Evolutionary conservation across 92 coral and sea anemone genomes (phyloP), one percentile per base, ranked within the genome.

Genomic region (Galaxea fascicularis): DNA sequence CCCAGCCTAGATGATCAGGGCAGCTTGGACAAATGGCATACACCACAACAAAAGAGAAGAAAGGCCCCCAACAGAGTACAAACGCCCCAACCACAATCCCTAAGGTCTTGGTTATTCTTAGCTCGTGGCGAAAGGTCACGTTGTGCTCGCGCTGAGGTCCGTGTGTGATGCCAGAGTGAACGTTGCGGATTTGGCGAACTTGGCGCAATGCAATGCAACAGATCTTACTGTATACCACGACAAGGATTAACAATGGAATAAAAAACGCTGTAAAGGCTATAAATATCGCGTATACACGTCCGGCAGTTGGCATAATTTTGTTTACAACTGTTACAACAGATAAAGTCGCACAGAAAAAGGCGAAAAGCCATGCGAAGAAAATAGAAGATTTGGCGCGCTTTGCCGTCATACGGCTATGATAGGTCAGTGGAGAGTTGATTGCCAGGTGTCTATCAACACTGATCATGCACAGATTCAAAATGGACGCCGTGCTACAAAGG

Each of bases 31-130:
- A 94, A 22, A 90, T 82, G 1, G 98, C 95, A 28, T 65, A 89
- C 10, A 77, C 24, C 24, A 94, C 69, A 20, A 94, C 76, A 54
- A 94, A n/a, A 4, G 88, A 74, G 53, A 94, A 94, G 81, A 94
- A 94, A 68, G 98, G 98, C 17, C 91, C 82, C 98, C 98, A 94
- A 71, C 98, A 94, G 4, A 94, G 56, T 24, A 94, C 67, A 70
- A 94, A 94, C 3, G 93, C 91, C 8, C 98, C 98, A 4, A 94
- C 90, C 8, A 94, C 98, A 27, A 94, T 58, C 4, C 91, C 98
- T 15, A 94, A 17, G 0, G 91, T 94, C 74, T 94, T 94, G 26
- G 98, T 85, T 11, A 94, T 68, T 85, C 85, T 92, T 4, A 94
- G 90, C 62, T 94, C 98, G 17, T 91, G 79, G 16, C 84, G 90